Conservation (phyloP, 2,113 vertebrate species). For the Barnardius zonarius region DNA sequence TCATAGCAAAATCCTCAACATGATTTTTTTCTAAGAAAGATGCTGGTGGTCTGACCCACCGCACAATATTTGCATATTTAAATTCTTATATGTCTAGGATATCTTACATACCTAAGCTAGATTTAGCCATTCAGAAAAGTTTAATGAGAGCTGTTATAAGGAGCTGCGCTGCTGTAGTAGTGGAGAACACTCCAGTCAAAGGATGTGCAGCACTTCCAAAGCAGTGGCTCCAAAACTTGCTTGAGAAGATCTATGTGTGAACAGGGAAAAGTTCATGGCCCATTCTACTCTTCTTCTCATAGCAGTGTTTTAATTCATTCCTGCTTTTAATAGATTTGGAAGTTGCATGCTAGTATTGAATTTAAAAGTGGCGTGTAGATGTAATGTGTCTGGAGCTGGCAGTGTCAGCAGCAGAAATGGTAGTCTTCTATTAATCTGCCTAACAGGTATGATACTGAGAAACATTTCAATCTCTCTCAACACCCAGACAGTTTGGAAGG, state of each 20-base stretch:
- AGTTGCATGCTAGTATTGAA: background rate
- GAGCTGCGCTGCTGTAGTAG: rapidly evolving
- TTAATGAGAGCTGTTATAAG: background rate
- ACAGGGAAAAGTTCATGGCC: background rate
- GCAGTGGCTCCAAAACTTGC: background rate
- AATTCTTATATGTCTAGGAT: background rate
- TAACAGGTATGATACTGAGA: background rate
- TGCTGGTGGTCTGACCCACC: background rate
- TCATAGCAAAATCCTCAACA: conserved; percentile 24
- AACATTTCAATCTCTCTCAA: background rate
- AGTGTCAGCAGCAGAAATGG: background rate
- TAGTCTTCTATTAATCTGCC: background rate
- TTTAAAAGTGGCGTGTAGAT: background rate
- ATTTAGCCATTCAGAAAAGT: background rate
- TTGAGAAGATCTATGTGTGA: background rate
- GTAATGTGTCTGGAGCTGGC: background rate
- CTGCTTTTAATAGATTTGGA: background rate
- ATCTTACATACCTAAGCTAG: background rate
- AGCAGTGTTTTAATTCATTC: background rate
- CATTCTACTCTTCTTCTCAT: background rate
- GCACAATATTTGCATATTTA: background rate
- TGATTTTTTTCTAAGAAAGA: background rate
- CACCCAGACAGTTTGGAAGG: background rate
- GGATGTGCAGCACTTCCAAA: background rate
- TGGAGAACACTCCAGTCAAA: background rate